A percentile compares a stretch with the other conserved stretches of the same genome.
Conservation (phyloP, 2,113 vertebrate species). For the Phalacrocorax carbo region DNA sequence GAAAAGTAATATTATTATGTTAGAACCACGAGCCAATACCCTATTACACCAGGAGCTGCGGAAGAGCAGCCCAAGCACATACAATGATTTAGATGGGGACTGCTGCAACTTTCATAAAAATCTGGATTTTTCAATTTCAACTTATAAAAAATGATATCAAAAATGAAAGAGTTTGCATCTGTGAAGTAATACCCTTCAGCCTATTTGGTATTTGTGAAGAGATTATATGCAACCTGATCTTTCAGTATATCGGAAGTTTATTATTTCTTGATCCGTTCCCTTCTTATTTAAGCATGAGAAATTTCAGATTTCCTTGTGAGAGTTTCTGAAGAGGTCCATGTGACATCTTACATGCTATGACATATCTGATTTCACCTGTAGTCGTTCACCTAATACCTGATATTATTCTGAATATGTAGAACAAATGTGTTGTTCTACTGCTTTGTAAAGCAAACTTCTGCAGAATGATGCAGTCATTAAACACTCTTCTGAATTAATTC, state of each 20-base stretch:
- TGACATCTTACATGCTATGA: background rate
- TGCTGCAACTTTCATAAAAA: background rate
- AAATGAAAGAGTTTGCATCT: background rate
- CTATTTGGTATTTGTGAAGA: background rate
- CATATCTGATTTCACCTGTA: background rate
- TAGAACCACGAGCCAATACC: background rate
- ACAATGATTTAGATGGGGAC: background rate
- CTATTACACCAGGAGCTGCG: background rate
- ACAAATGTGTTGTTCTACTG: background rate
- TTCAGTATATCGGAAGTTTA: background rate
- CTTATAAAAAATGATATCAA: rapidly evolving
- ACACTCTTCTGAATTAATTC: background rate
- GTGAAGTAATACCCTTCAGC: rapidly evolving
- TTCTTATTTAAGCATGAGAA: background rate
- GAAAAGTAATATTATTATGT: background rate
- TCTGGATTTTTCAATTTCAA: background rate
- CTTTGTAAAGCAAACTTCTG: background rate
- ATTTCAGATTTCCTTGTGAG: background rate
- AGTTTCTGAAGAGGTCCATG: background rate
- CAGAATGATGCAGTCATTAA: no score
- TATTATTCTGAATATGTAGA: background rate
- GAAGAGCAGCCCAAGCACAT: background rate
- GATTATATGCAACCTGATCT: background rate
- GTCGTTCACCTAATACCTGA: background rate
- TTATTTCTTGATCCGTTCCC: background rate